phyloP scores from a whole-genome alignment of 2,797 vertebrate species.

The Onychomys arenicola region DNA sequence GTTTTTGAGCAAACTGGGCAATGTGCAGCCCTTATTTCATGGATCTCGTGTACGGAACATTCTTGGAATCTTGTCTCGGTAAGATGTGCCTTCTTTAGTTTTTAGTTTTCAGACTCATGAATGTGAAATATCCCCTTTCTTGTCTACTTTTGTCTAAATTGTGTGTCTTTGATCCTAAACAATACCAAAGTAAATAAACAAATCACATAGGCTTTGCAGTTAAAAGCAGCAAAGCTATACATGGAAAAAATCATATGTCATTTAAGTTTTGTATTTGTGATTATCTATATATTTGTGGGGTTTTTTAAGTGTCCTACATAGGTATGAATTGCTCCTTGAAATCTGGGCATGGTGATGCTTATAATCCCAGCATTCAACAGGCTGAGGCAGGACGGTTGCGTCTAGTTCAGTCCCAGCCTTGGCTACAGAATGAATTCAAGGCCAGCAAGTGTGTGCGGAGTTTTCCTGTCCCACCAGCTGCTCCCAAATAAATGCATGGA shows the following conservation, averaged over 20 bases:
- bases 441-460: neutral
- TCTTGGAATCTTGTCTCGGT: conserved; percentile 94
- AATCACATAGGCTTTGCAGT: neutral
- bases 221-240: conserved; percentile 30
- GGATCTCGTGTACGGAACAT: conserved; percentile 90
- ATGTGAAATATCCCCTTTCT: neutral
- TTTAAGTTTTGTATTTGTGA: conserved; percentile 25
- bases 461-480: too few relatives aligned
- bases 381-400: neutral
- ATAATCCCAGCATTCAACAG: neutral
- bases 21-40: conserved; percentile 90
- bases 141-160: neutral
- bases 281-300: neutral
- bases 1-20: conserved; percentile 89
- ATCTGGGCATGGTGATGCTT: neutral
- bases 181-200: neutral
- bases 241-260: neutral
- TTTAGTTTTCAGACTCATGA: neutral
- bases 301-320: neutral
- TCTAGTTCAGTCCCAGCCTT: neutral
- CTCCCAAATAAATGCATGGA: too few relatives aligned
- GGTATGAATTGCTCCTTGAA: neutral
- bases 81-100: conserved; percentile 54
- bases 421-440: neutral
- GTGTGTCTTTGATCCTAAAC: neutral